Evolutionary conservation across 1,140 invertebrate species (phyloP), one percentile per base, ranked within the genome.

Genomic region (Temnothorax curvispinosus): DNA sequence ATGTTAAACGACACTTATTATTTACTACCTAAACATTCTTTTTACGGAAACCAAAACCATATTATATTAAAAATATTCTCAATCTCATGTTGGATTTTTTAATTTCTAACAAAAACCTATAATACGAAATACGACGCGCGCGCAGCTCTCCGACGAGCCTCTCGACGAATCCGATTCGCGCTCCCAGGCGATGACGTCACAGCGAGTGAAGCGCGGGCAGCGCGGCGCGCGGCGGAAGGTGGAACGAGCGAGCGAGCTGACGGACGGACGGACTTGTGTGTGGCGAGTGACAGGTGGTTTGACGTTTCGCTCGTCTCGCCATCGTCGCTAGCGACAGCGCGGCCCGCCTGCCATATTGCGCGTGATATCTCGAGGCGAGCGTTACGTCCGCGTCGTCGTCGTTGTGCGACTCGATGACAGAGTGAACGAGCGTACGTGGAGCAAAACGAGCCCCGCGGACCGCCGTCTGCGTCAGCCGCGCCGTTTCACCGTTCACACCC

Each of bases 301-400:
- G 92, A 94, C 93, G 87, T 94, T 94, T 82, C 91, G 86, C 87
- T 58, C 85, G 90, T 87, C 27, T 27, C 92, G 92, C 91, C 92
- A 92, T 94, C 89, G 87, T 92, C 87, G 86, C 89, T 86, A 87
- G 85, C 88, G 85, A 89, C 89, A 77, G 50, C 60, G 54, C 89
- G 91, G 27, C 27, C 89, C 86, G 85, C 91, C 93, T 94, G 94
- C 94, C 94, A 94, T 94, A 94, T 94, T 95, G 94, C 85, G 80
- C 89, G 90, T 90, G 88, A 91, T 91, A 87, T 91, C 82, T 64
- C 87, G 72, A 78, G 80, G 81, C 47, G 80, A 88, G 84, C 81
- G 64, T 88, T 74, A 18, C 27, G 62, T 69, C 81, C 67, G 71
- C 87, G 47, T 50, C 13, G 47, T 27, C 11, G 21, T 38, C 84